Conservation (phyloP, 2,888 invertebrate species). For the Encarsia formosa region DNA sequence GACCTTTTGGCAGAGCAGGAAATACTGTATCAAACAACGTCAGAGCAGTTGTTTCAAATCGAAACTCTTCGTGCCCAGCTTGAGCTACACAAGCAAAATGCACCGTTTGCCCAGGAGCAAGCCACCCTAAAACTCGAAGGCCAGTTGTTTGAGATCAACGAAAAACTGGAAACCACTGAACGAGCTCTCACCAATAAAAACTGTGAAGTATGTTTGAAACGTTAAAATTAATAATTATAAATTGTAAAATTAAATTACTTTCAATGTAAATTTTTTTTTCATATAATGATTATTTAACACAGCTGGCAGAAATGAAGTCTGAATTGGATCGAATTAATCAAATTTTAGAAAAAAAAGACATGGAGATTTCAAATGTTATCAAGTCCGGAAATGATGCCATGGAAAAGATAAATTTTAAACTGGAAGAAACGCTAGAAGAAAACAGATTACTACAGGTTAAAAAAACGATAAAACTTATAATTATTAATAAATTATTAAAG, state of each 20-base stretch:
- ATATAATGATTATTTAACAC: not conserved
- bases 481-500: too few relatives aligned
- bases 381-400: slow-evolving; percentile 43
- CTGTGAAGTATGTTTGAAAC: slow-evolving; percentile 35
- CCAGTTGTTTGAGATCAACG: slow-evolving; percentile 50
- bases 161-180: slow-evolving; percentile 50
- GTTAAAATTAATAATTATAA: not conserved
- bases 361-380: slow-evolving; percentile 43
- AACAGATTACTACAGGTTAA: slow-evolving; percentile 46
- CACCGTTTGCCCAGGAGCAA: slow-evolving; percentile 69
- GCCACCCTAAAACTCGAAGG: slow-evolving; percentile 58
- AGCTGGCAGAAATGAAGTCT: slow-evolving; percentile 46
- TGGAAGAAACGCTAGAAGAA: slow-evolving; percentile 45
- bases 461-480: too few relatives aligned
- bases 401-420: slow-evolving; percentile 43
- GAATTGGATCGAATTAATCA: slow-evolving; percentile 50
- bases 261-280: not conserved
- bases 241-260: not conserved
- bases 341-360: slow-evolving; percentile 47
- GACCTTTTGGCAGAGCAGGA: slow-evolving; percentile 80
- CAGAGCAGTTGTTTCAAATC: slow-evolving; percentile 77
- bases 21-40: slow-evolving; percentile 76
- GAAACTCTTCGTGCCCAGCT: slow-evolving; percentile 77
- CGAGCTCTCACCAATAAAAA: slow-evolving; percentile 43
- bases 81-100: slow-evolving; percentile 74